These are phyloP conservation scores for Scarus forsteni DNA, from an alignment of 2,797 vertebrate genomes.

Conservation along the genomic window DNA sequence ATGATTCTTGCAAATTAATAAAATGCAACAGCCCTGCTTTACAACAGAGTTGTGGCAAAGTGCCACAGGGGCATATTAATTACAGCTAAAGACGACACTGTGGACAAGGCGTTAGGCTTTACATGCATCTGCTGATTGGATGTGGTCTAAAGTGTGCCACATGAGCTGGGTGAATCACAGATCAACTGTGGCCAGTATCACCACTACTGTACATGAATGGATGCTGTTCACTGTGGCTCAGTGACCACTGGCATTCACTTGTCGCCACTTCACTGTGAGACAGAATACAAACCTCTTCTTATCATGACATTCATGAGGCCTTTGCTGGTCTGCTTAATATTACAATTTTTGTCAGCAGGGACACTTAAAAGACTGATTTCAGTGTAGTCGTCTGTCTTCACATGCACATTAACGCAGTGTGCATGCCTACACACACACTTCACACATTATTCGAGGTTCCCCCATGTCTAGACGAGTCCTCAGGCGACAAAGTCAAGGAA, in stretches of 20 bases:
- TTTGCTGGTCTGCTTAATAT: slow-evolving; percentile 43
- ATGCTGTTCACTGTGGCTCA: neutral
- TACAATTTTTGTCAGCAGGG: slow-evolving; percentile 25
- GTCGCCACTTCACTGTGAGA: neutral
- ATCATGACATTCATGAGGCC: slow-evolving; percentile 12
- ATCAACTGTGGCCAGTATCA: too few species aligned
- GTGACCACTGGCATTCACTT: neutral
- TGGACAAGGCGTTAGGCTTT: too few species aligned
- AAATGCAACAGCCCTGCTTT: too few species aligned
- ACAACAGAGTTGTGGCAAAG: too few species aligned
- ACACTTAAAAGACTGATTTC: slow-evolving; percentile 47
- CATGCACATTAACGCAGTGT: slow-evolving; percentile 5
- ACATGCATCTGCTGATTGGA: too few species aligned
- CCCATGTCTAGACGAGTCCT: slow-evolving; percentile 43
- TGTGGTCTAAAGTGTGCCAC: too few species aligned
- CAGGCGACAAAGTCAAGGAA: slow-evolving; percentile 23
- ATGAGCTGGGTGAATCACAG: too few species aligned
- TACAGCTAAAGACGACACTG: too few species aligned
- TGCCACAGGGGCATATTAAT: too few species aligned
- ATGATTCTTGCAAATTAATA: too few species aligned
- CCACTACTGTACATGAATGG: neutral
- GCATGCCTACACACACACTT: slow-evolving; percentile 11
- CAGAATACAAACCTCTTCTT: slow-evolving; percentile 13
- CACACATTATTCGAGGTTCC: slow-evolving; percentile 19
- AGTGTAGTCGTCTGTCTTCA: slow-evolving; percentile 7